phyloP scores from a whole-genome alignment of 2,113 vertebrate species.

The Geococcyx californianus region DNA sequence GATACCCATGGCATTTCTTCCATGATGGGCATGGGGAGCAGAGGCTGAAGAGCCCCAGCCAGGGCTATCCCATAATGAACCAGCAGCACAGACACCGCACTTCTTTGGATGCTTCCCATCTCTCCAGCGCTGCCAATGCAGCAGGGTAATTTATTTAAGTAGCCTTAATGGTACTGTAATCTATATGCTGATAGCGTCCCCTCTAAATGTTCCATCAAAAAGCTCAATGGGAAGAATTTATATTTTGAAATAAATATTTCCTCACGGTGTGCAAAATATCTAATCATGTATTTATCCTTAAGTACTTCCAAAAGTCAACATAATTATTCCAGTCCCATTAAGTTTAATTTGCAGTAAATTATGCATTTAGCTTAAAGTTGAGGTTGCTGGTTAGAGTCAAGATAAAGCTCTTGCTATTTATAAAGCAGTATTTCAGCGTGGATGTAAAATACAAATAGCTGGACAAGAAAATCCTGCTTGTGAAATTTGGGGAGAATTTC shows the following conservation, averaged over 20 bases:
- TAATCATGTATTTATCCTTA: slow-evolving; percentile 74
- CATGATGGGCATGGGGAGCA: accelerated
- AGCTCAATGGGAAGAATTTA: slow-evolving; percentile 43
- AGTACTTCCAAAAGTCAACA: slow-evolving; percentile 76
- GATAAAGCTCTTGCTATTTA: slow-evolving; percentile 56
- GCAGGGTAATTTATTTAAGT: background rate
- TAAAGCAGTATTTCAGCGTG: background rate
- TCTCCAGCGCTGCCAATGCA: background rate
- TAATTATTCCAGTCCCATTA: slow-evolving; percentile 74
- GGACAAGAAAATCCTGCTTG: background rate
- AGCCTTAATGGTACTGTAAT: background rate
- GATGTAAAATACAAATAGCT: slow-evolving; percentile 24
- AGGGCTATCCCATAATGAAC: accelerated
- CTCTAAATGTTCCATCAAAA: slow-evolving; percentile 14
- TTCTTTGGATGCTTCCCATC: background rate
- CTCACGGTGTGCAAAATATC: slow-evolving; percentile 69
- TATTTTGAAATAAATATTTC: slow-evolving; percentile 69
- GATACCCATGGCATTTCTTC: accelerated
- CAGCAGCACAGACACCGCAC: accelerated
- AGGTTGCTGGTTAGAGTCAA: slow-evolving; percentile 47
- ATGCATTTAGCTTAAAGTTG: slow-evolving; percentile 70
- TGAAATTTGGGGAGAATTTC: slow-evolving; percentile 20
- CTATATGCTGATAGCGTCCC: slow-evolving; percentile 19
- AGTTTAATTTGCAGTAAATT: slow-evolving; percentile 75
- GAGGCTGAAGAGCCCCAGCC: background rate